Base-by-base conservation (phyloP, 1,140 invertebrate species). In the Galendromus occidentalis region DNA sequence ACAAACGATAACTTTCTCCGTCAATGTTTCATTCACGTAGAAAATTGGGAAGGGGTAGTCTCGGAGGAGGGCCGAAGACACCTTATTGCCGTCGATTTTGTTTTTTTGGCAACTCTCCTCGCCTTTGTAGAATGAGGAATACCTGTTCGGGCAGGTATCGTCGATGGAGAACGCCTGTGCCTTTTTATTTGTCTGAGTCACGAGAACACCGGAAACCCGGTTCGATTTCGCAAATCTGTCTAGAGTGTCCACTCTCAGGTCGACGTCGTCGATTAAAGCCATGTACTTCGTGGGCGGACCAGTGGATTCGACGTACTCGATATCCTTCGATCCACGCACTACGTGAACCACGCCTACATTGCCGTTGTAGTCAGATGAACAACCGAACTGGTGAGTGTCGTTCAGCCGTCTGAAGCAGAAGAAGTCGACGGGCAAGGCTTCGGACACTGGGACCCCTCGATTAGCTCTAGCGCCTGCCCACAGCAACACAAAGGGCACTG, bases 351-450 rank as follows among this genome's bases (percentile, higher is more conserved):
- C 84, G 33, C 91, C 91, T 22, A 88, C 84, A 69, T 87, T 87
- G 12, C 91, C 91, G 2, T 25, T 14, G 14, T 20, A 29, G 12
- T 25, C 25, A 5, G 51, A 90, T 42, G 85, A 83, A 76, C 91
- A 94, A 66, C 91, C 91, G 72, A 87, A 84, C 75, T 92, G 87
- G 80, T 94, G 88, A 20, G 91, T 93, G 47, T 84, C 87, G 81
- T 94, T 95, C 42, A 94, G 76, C 69, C 87, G 79, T 69, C 88
- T 80, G 73, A 91, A 91, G 78, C 91, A 94, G 63, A 84, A 83
- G 66, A 82, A 79, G 55, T 80, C 78, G 79, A 76, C 83, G 77
- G 71, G 81, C 81, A 17, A 59, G 14, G 14, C n/a, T 22, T 59
- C 20, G 25, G 25, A 33, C 22, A 59, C 51, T 22, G 51, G 51